These are phyloP conservation scores for Anorthoa munda DNA, from an alignment of 2,888 invertebrate species.

Conservation along the genomic window DNA sequence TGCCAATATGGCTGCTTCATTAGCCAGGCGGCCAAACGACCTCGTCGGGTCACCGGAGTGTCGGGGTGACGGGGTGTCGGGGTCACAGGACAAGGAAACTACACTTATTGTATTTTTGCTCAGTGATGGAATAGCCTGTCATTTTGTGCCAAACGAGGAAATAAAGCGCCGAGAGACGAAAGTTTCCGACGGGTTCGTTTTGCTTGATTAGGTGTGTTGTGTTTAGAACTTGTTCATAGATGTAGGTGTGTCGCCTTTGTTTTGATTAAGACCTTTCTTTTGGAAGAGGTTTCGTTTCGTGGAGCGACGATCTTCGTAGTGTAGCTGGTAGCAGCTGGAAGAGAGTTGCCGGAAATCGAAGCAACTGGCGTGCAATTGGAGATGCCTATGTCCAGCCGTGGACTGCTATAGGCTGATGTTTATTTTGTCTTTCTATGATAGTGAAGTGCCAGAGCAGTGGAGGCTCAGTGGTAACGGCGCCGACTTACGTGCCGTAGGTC, in stretches of 20 bases:
- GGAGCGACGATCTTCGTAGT: no score
- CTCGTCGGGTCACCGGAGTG: constrained; percentile 69
- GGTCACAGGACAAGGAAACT: constrained; percentile 76
- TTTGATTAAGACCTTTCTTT: constrained; percentile 31
- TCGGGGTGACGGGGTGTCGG: no score
- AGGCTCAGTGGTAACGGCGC: no score
- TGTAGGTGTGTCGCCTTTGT: constrained; percentile 23
- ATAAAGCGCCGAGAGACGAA: constrained; percentile 69
- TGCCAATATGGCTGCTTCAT: constrained; percentile 88
- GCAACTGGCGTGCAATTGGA: no score
- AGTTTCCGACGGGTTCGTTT: constrained; percentile 64
- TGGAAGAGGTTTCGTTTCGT: no score
- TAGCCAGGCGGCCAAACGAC: constrained; percentile 84
- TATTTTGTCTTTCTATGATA: no score
- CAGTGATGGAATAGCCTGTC: constrained; percentile 82
- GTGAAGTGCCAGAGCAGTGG: no score
- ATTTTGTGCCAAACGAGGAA: constrained; percentile 82
- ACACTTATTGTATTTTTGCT: constrained; percentile 77
- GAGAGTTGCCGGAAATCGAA: no score
- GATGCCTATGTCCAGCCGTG: no score
- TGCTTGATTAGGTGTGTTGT: constrained; percentile 67
- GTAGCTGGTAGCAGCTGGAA: no score
- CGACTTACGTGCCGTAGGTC: no score
- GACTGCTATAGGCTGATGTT: no score
- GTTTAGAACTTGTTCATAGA: constrained; percentile 14